These are phyloP conservation scores for Pristionchus mayeri DNA, from an alignment of 2,888 invertebrate genomes.

Conservation along the genomic window DNA sequence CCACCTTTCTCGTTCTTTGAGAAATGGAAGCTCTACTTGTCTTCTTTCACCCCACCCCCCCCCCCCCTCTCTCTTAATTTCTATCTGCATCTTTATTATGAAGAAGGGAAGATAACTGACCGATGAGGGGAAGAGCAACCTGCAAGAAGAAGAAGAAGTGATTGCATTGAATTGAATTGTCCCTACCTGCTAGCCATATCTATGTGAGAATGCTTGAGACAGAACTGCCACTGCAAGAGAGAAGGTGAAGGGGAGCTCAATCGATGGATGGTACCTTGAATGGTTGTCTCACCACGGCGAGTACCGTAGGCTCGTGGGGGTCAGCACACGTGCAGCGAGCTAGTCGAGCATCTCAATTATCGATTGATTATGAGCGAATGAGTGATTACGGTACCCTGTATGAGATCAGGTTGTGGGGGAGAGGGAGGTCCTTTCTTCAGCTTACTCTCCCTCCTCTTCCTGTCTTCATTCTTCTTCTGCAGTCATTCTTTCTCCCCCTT, in stretches of 20 bases:
- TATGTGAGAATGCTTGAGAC: conserved; percentile 65
- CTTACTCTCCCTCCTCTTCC: conserved; percentile 59
- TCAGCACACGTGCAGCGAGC: conserved; percentile 68
- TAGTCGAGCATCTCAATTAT: conserved; percentile 63
- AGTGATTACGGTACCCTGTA: conserved; percentile 57
- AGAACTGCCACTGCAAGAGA: conserved; percentile 53
- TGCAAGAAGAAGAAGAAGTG: no score
- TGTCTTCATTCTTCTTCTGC: conserved; percentile 67
- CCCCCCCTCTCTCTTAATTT: no score
- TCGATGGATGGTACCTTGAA: background rate
- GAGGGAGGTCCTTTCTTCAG: conserved; percentile 62
- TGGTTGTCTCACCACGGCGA: conserved; percentile 16
- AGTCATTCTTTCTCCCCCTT: no score
- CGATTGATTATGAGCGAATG: background rate
- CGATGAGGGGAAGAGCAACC: conserved; percentile 61
- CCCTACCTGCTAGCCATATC: conserved; percentile 68
- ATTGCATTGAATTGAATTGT: no score
- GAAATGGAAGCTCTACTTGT: no score
- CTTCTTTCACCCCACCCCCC: no score
- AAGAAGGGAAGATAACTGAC: conserved; percentile 60
- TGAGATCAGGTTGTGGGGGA: conserved; percentile 65
- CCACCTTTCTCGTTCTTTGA: no score
- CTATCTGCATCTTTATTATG: no score
- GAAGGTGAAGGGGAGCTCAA: background rate
- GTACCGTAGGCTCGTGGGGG: conserved; percentile 47